Evolutionary conservation across 2,888 invertebrate species (phyloP).

Genomic region (Limnephilus lunatus): DNA sequence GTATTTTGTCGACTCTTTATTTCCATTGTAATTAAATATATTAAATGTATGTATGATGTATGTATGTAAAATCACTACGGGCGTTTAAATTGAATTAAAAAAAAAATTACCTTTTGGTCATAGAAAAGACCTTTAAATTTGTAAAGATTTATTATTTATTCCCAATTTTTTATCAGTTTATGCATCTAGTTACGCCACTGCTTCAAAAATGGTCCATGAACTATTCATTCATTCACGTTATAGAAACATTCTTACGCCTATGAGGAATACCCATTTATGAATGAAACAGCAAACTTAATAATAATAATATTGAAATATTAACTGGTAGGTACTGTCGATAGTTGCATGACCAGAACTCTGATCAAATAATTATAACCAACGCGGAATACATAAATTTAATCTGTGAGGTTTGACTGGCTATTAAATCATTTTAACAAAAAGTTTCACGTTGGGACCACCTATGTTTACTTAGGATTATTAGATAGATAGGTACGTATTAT

Average conservation of each 20-base stretch:
- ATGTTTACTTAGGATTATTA: neutral
- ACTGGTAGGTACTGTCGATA: neutral
- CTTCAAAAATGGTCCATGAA: neutral
- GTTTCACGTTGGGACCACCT: neutral
- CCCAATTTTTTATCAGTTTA: neutral
- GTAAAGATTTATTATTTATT: no score
- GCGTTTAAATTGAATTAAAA: no score
- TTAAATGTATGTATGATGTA: no score
- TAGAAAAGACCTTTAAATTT: no score
- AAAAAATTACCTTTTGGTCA: no score
- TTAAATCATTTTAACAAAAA: neutral
- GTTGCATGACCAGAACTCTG: neutral
- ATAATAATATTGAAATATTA: neutral
- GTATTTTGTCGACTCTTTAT: no score
- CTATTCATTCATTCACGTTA: neutral
- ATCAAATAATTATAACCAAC: neutral
- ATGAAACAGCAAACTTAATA: conserved; percentile 9
- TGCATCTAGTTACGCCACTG: neutral
- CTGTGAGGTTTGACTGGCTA: neutral
- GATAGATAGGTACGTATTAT: neutral
- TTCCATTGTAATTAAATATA: no score
- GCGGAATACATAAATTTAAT: neutral
- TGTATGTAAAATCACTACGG: no score
- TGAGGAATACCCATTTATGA: neutral
- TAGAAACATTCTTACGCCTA: neutral